These are phyloP conservation scores for Leptodirus hochenwartii DNA, from an alignment of 2,888 invertebrate genomes.

Conservation along the genomic window DNA sequence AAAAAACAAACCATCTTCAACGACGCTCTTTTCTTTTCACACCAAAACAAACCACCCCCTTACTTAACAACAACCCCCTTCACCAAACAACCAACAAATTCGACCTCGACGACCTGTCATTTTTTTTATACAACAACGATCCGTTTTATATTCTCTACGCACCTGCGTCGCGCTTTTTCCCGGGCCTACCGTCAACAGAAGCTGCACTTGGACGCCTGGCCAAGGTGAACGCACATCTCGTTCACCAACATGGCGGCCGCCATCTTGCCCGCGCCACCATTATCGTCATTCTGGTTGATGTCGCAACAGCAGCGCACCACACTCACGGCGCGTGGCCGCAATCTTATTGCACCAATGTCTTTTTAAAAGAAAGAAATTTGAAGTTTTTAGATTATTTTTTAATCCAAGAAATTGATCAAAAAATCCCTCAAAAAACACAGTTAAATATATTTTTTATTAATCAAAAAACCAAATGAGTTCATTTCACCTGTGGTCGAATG, in stretches of 20 bases:
- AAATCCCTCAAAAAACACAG: too few species aligned
- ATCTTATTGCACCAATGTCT: constrained; percentile 19
- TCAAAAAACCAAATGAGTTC: too few species aligned
- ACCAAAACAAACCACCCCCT: too few species aligned
- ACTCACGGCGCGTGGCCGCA: constrained; percentile 27
- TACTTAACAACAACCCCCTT: too few species aligned
- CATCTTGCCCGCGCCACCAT: constrained; percentile 13
- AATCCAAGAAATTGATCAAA: too few species aligned
- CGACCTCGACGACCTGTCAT: too few species aligned
- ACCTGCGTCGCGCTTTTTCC: neutral
- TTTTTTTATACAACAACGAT: too few species aligned
- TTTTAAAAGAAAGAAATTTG: constrained; percentile 3
- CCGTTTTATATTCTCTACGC: neutral
- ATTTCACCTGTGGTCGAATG: too few species aligned
- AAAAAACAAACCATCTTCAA: too few species aligned
- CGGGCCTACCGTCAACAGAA: constrained; percentile 28
- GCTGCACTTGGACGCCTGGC: constrained; percentile 36
- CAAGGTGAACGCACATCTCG: constrained; percentile 34
- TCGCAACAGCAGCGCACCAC: constrained; percentile 29
- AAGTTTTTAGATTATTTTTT: constrained; percentile 10
- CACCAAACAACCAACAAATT: too few species aligned
- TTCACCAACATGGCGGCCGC: constrained; percentile 19
- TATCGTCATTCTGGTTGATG: constrained; percentile 33
- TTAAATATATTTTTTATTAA: too few species aligned
- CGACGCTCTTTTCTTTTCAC: too few species aligned